These are phyloP conservation scores for Serrognathus titanus DNA, from an alignment of 2,888 invertebrate genomes.

Conservation along the genomic window DNA sequence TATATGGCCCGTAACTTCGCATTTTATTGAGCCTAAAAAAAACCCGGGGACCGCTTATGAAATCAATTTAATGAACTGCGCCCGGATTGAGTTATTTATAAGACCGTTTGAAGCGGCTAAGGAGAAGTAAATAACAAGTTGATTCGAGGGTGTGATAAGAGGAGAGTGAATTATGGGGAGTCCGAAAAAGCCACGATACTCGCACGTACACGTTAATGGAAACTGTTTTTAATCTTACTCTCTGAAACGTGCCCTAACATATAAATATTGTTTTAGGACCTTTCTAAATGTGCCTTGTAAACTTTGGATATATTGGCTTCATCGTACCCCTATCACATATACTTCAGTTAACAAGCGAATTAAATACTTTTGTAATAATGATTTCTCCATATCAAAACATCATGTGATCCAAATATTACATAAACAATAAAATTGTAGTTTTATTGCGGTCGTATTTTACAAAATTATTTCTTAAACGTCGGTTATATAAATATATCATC, in stretches of 20 bases:
- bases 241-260: slow-evolving; percentile 6
- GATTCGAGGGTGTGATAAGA: neutral
- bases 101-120: neutral
- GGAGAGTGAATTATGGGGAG: neutral
- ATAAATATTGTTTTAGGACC: slow-evolving; percentile 8
- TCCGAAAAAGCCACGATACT: neutral
- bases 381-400: too few relatives aligned
- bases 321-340: too few relatives aligned
- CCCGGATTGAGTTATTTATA: slow-evolving; percentile 4
- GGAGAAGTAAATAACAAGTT: neutral
- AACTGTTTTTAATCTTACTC: slow-evolving; percentile 5
- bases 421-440: too few relatives aligned
- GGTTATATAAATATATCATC: too few relatives aligned
- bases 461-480: too few relatives aligned
- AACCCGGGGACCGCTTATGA: neutral
- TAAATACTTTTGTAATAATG: too few relatives aligned
- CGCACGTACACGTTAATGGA: slow-evolving; percentile 5
- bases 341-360: too few relatives aligned
- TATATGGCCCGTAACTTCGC: neutral
- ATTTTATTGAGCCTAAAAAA: too few relatives aligned
- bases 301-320: too few relatives aligned
- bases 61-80: slow-evolving; percentile 3
- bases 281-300: too few relatives aligned
- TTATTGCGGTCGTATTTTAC: too few relatives aligned
- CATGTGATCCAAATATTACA: too few relatives aligned